Percentiles rank a stretch among this genome's conserved stretches.
phyloP scores from a whole-genome alignment of 2,888 invertebrate genomes.

The Drosophila paracracens region DNA sequence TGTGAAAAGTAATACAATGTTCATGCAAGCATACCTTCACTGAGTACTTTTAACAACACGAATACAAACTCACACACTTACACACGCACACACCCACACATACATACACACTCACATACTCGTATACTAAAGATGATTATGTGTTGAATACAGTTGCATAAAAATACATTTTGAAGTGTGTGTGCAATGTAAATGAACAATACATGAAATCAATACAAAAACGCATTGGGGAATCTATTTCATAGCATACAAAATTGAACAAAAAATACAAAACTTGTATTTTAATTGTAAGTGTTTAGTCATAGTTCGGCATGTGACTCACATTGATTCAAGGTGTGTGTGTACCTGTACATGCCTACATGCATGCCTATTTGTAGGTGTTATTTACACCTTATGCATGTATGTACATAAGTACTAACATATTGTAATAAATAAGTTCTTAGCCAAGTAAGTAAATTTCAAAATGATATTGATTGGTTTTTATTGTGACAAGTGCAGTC shows the following conservation, averaged over 20 bases:
- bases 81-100: slow-evolving; percentile 3
- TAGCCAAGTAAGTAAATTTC: slow-evolving; percentile 36
- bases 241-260: slow-evolving; percentile 10
- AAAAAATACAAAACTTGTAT: slow-evolving; percentile 26
- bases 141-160: slow-evolving; percentile 13
- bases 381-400: not conserved
- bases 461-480: slow-evolving; percentile 65
- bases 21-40: slow-evolving; percentile 22
- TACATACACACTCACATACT: slow-evolving; percentile 4
- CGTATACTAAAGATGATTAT: slow-evolving; percentile 13
- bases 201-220: slow-evolving; percentile 16
- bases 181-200: slow-evolving; percentile 35
- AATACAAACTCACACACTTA: slow-evolving; percentile 2
- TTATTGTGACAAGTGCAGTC: slow-evolving; percentile 63
- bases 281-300: slow-evolving; percentile 20
- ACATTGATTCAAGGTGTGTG: slow-evolving; percentile 29
- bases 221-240: slow-evolving; percentile 26
- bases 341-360: slow-evolving; percentile 11
- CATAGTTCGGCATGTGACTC: slow-evolving; percentile 28
- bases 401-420: slow-evolving; percentile 1
- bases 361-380: slow-evolving; percentile 7
- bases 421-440: slow-evolving; percentile 8
- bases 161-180: slow-evolving; percentile 9
- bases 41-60: slow-evolving; percentile 20
- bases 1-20: slow-evolving; percentile 13